Evolutionary conservation across 2,797 vertebrate species (phyloP).

Genomic region (Heliangelus exortis): DNA sequence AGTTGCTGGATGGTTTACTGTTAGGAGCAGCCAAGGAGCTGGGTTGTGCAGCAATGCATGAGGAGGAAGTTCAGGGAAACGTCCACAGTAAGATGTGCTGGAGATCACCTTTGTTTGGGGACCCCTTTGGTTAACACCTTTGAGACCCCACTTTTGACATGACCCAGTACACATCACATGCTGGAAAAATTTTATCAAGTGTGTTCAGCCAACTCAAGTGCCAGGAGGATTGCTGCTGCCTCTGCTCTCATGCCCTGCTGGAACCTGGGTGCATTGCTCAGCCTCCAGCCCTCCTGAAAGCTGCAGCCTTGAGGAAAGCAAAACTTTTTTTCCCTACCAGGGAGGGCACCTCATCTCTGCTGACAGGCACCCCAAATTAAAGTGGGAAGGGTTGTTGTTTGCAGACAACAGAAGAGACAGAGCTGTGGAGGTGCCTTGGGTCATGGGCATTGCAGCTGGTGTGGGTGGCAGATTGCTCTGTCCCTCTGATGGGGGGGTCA

Average conservation of each 20-base stretch:
- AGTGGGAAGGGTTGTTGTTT: neutral
- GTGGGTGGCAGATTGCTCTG: fast-evolving
- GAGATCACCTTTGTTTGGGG: neutral
- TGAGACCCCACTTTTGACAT: neutral
- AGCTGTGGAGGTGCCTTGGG: neutral
- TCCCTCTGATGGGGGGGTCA: neutral
- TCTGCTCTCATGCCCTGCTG: neutral
- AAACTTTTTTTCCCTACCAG: neutral
- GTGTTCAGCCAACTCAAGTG: neutral
- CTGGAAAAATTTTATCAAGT: neutral
- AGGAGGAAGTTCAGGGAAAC: neutral
- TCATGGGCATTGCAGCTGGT: neutral
- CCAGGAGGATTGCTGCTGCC: neutral
- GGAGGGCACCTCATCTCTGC: neutral
- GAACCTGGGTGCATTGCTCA: neutral
- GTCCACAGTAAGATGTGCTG: neutral
- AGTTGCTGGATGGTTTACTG: neutral
- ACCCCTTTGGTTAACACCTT: neutral
- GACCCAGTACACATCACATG: neutral
- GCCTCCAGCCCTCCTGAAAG: neutral
- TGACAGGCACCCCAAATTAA: neutral
- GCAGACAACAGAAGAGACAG: neutral
- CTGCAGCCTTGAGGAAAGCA: neutral
- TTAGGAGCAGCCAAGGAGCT: neutral
- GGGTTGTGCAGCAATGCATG: neutral